Conservation (phyloP, 2,113 vertebrate species). For the Stomatorhinus ivindoensis region DNA sequence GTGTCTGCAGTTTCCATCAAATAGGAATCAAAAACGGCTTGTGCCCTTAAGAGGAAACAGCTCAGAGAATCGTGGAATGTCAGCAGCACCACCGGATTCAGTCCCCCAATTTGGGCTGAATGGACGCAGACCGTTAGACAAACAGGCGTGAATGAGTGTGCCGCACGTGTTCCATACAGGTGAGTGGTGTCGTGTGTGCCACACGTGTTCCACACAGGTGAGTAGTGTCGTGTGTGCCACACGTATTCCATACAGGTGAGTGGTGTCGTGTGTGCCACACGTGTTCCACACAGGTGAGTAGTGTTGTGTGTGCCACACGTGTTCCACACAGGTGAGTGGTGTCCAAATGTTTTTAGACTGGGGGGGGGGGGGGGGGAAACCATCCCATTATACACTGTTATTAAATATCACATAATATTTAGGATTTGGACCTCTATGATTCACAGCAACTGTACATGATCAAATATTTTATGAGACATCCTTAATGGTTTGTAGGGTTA, state of each 20-base stretch:
- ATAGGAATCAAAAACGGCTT: neutral
- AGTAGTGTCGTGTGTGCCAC: neutral
- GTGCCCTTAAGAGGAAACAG: neutral
- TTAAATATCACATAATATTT: conserved; percentile 1
- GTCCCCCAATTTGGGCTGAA: neutral
- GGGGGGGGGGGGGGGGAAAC: neutral
- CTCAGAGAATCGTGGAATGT: neutral
- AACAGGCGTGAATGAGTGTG: neutral
- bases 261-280: neutral
- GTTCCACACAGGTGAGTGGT: neutral
- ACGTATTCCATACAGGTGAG: neutral
- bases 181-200: neutral
- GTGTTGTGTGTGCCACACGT: neutral
- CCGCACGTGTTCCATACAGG: neutral
- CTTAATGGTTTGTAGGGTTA: conserved; percentile 27
- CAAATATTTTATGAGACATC: neutral
- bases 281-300: neutral
- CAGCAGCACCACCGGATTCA: neutral
- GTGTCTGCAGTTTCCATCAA: neutral
- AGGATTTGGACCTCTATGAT: neutral
- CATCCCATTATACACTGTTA: neutral
- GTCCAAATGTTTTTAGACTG: neutral
- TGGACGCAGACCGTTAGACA: neutral
- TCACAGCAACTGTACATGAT: neutral
- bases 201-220: neutral